These are phyloP conservation scores for Stictocephala bisonia DNA, from an alignment of 2,888 invertebrate genomes.

Conservation along the genomic window DNA sequence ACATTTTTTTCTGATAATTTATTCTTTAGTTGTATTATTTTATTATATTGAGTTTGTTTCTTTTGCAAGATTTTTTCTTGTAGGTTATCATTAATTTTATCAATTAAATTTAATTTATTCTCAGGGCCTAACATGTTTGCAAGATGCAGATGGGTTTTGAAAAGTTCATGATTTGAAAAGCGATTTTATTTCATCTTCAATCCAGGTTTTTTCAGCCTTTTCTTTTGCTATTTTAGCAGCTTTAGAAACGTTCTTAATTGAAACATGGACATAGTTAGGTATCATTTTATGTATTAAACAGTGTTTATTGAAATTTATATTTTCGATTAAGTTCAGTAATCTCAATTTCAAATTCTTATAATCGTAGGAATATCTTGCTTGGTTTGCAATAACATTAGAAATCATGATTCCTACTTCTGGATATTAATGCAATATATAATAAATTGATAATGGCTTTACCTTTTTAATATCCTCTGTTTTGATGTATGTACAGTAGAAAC, in stretches of 20 bases:
- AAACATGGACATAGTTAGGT: not conserved
- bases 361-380: constrained; percentile 2
- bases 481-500: no score
- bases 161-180: not conserved
- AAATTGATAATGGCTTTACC: no score
- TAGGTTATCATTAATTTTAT: not conserved
- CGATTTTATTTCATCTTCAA: constrained; percentile 6
- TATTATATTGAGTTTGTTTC: not conserved
- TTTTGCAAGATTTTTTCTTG: not conserved
- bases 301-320: not conserved
- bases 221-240: not conserved
- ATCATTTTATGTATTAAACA: not conserved
- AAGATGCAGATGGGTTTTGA: not conserved
- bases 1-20: no score
- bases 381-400: not conserved
- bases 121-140: constrained; percentile 12
- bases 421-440: no score
- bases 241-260: not conserved
- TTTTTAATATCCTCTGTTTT: no score
- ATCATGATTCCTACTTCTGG: no score
- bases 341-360: constrained; percentile 1
- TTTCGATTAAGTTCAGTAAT: constrained; percentile 12
- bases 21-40: not conserved
- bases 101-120: not conserved
- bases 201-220: not conserved